Base-by-base conservation (phyloP, 1,140 invertebrate genomes). In the Pseudomyrmex cubaensis region DNA sequence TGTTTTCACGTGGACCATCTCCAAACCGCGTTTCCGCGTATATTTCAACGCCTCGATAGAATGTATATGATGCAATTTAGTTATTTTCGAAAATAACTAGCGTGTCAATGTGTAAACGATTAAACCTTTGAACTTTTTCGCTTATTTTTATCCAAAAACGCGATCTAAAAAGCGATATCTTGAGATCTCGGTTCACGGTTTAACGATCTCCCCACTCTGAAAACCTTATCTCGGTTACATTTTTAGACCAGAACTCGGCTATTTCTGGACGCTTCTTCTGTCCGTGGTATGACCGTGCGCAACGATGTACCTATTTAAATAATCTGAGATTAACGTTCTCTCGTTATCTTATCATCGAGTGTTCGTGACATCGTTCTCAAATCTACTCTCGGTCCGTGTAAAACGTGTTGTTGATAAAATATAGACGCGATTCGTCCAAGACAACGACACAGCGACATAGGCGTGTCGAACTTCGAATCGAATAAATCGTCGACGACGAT, bases 391-490 rank as follows among this genome's bases (percentile, higher is more conserved):
- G 35, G 5, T 35, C 5, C 35, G 35, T 35, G 35, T 7, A 35
- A 35, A 35, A 35, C 35, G 35, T 7, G 20, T 52, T 1, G 48
- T 66, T 13, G 17, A 20, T 44, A 20, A n/a, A 64, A 66, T 52
- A 44, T 15, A 56, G 5, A 35, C 46, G 22, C 61, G 22, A 5
- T 46, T 54, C n/a, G 48, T 17, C 8, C 8, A 25, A n/a, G 61
- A 66, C 61, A 44, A 64, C 44, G 25, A 52, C 50, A 12, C 56
- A n/a, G 54, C 44, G 78, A 70, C 57, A 48, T 35, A 35, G 74
- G 82, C 82, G 77, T 82, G 86, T 86, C 86, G 85, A 88, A 87
- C 83, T 88, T 64, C 15, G 22, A 50, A 74, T 87, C 86, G 86
- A 76, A 73, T 82, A 87, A 88, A 87, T 88, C 87, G 86, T 76